Percentiles rank a stretch among this genome's conserved stretches.
Conservation (phyloP, 2,797 vertebrate genomes). For the Myotis planiceps region DNA sequence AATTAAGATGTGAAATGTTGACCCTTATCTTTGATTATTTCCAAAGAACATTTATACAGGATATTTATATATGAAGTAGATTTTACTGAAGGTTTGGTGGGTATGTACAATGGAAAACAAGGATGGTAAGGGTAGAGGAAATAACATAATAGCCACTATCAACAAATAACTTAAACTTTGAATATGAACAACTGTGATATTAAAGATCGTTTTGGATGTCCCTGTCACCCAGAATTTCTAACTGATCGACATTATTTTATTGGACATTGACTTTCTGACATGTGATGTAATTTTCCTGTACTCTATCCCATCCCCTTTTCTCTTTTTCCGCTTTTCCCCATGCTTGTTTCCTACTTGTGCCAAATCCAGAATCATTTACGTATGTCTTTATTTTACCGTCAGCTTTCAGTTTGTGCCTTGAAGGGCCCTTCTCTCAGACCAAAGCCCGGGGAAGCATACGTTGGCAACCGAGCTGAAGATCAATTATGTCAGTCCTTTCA, state of each 20-base stretch:
- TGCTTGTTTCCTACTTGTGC: background rate
- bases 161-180: background rate
- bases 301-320: background rate
- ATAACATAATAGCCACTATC: background rate
- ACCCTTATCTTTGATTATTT: background rate
- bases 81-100: background rate
- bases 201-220: background rate
- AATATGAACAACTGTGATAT: background rate
- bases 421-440: background rate
- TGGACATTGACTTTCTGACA: background rate
- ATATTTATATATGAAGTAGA: background rate
- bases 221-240: background rate
- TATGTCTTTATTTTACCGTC: background rate
- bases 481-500: background rate
- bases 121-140: background rate
- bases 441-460: background rate
- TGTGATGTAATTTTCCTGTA: background rate
- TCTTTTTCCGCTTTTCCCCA: background rate
- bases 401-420: background rate
- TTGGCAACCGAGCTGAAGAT: background rate
- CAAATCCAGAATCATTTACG: background rate
- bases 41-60: background rate
- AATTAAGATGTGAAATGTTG: background rate
- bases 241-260: background rate
- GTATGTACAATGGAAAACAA: background rate